Evolutionary conservation across 2,113 vertebrate genomes (phyloP), one percentile per base, ranked within the genome.

Genomic region (Colaptes auratus): DNA sequence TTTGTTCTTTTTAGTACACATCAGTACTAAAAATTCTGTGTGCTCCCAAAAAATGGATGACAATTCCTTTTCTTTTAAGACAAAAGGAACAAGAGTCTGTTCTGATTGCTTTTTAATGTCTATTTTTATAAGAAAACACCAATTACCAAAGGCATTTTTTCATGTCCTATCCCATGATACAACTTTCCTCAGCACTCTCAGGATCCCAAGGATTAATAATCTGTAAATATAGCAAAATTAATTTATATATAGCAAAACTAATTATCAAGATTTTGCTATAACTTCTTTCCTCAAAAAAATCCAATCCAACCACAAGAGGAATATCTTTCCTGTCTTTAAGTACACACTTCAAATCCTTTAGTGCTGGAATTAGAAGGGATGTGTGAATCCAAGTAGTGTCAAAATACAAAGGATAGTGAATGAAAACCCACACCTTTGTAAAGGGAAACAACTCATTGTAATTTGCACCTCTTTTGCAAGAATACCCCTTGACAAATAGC

Each of bases 381-480:
- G 98, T 98, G 98, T 96, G 98, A 99, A 98, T 97, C 96, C 16
- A 12, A 98, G 97, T 15, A 95, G 98, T 98, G 98, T 98, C 96
- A 98, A 96, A 94, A 97, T 96, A 97, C 95, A 96, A 98, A 97
- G 87, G 79, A 94, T 80, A 60, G 78, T 28, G 92, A 94, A 97
- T 97, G 96, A 93, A 98, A 98, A 97, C 76, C 90, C 95, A 97
- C 97, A 93, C 91, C 96, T 98, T 92, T 81, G 89, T 86, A 93
- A 96, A 95, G 89, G 92, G 95, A 94, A 97, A 93, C 88, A 95
- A 94, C 95, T 97, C 97, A 96, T 95, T 92, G 96, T 97, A 96
- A 98, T 98, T 99, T 98, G 96, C 98, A 98, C 98, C 98, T 98
- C 98, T 98, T 98, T 98, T 98, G 97, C 97, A 98, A 92, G 92